Base-by-base conservation (phyloP, 2,888 invertebrate species). In the Aethes cnicana region DNA sequence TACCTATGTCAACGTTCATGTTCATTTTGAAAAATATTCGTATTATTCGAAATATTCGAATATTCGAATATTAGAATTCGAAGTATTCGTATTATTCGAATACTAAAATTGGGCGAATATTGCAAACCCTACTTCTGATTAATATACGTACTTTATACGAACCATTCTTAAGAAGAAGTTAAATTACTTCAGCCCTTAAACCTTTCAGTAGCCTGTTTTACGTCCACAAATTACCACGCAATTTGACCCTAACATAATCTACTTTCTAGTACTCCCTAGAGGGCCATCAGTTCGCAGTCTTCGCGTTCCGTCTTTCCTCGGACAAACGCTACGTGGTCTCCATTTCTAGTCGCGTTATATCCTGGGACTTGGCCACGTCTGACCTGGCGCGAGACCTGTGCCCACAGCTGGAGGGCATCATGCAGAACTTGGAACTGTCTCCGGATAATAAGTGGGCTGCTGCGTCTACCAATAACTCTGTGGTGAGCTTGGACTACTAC, bases 281-380 rank as follows among this genome's bases (percentile, higher is more conserved):
- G 88, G 99, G 98, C 0, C 99, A 99, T 81, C 98, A 97, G 73
- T 99, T 99, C 74, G 99, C 98, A 0, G 97, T 98, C 0, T 98
- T 98, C 78, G 97, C 95, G 1, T 96, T 97, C 75, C 94, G 95
- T 7, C 79, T 98, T 17, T 97, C 97, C 4, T 95, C 96, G 0
- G 97, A 98, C 82, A 94, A 94, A 67, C 94, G 97, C 17, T 97
- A 97, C 80, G 95, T 99, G 59, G 97, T 99, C 0, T 98, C 98
- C 1, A 97, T 98, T 64, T 98, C 98, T 2, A 99, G 98, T 69
- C 92, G 97, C 62, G 97, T 99, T 60, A 97, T 99, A 60, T 98
- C 98, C 21, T 99, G 98, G 95, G 98, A 99, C 84, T 82, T 99
- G 18, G 95, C 96, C 17, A 98, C 98, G 0, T 98, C 98, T 43